A percentile compares a stretch with the other conserved stretches of the same genome.
phyloP scores from a whole-genome alignment of 2,113 vertebrate species.

The Percina caprodes region DNA sequence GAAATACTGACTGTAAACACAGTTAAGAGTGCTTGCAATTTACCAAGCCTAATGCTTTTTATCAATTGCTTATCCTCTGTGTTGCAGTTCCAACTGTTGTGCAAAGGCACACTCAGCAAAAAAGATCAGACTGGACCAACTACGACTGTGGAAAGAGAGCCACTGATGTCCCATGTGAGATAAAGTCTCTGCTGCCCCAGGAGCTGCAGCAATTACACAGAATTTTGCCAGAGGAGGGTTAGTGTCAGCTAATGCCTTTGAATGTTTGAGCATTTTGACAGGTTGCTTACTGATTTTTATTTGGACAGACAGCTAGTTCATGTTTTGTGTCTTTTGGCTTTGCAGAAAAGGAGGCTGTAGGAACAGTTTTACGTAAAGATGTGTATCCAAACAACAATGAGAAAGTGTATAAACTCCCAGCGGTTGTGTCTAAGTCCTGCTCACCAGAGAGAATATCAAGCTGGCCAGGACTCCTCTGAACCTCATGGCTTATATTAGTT shows the following conservation, averaged over 20 bases:
- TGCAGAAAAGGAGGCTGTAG: conserved; percentile 58
- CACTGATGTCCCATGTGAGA: conserved; percentile 67
- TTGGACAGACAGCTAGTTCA: background rate
- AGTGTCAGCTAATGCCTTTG: background rate
- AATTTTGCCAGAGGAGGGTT: conserved; percentile 77
- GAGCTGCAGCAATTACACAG: conserved; percentile 75
- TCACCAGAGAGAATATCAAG: conserved; percentile 56
- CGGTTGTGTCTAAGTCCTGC: background rate
- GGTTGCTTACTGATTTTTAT: background rate
- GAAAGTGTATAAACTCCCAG: conserved; percentile 31
- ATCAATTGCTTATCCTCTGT: background rate
- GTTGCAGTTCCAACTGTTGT: conserved; percentile 82
- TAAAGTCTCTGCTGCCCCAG: conserved; percentile 75
- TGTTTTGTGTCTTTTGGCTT: conserved; percentile 35
- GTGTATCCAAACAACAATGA: background rate
- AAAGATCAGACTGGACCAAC: conserved; percentile 70
- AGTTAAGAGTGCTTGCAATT: background rate
- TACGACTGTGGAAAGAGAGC: conserved; percentile 81
- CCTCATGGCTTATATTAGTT: background rate
- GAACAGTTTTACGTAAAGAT: conserved; percentile 36
- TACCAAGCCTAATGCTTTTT: background rate
- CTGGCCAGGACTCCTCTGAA: conserved; percentile 63
- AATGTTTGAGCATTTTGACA: background rate
- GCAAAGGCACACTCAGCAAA: conserved; percentile 76
- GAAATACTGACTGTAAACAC: background rate